phyloP scores from a whole-genome alignment of 1,140 invertebrate genomes.

The Eumaeus atala region DNA sequence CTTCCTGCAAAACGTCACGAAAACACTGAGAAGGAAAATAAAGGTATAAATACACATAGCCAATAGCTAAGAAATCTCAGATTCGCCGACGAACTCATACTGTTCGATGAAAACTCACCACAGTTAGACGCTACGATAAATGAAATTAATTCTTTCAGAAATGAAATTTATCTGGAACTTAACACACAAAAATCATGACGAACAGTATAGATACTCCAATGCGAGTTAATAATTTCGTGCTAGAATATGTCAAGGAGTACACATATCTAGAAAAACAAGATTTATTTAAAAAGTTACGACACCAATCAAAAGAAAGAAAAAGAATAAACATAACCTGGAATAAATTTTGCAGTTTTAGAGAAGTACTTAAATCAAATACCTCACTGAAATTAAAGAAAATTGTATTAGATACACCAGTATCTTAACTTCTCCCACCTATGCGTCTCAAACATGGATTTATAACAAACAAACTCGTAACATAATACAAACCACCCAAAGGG shows the following conservation, averaged over 20 bases:
- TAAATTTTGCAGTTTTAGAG: constrained; percentile 12
- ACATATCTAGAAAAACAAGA: constrained; percentile 14
- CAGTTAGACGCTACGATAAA: constrained; percentile 11
- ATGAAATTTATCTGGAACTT: constrained; percentile 13
- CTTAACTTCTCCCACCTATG: constrained; percentile 4
- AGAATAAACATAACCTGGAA: constrained; percentile 13
- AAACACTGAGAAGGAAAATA: constrained; percentile 6
- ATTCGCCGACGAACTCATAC: constrained; percentile 21
- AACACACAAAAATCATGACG: constrained; percentile 18
- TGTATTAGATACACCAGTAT: constrained; percentile 9
- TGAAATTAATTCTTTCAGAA: not conserved
- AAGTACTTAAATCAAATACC: constrained; percentile 12
- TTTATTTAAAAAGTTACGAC: constrained; percentile 15
- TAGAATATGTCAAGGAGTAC: constrained; percentile 14
- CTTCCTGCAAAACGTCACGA: constrained; percentile 19
- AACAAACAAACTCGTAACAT: constrained; percentile 3
- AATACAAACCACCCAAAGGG: constrained; percentile 29
- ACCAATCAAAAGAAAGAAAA: constrained; percentile 9
- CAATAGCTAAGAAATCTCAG: constrained; percentile 15
- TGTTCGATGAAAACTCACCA: constrained; percentile 17
- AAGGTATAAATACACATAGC: constrained; percentile 18
- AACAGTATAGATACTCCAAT: constrained; percentile 11
- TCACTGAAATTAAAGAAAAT: constrained; percentile 19
- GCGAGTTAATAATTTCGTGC: not conserved
- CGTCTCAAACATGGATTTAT: constrained; percentile 11